Evolutionary conservation across 2,797 vertebrate species (phyloP), one percentile per base, ranked within the genome.

Genomic region (Xenentodon cancila): DNA sequence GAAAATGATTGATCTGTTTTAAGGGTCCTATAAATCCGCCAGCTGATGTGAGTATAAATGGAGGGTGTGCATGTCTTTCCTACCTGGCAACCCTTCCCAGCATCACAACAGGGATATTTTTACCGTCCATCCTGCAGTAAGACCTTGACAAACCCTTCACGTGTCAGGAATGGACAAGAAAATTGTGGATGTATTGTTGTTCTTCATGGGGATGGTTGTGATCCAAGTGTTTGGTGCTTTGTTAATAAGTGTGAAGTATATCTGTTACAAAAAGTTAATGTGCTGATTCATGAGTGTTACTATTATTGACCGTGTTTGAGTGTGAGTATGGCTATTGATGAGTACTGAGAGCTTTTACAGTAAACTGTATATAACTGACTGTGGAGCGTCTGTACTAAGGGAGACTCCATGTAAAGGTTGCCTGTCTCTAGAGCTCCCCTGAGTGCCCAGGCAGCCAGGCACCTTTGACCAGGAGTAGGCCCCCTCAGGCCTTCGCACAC

Each of bases 1-100:
- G 88, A 91, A 92, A 92, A 90, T 88, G 84, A 91, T 89, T 89
- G 90, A 90, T 92, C 89, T 73, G 66, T 82, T 91, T 91, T 90
- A 86, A 89, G 86, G 85, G 82, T 82, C 80, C 68, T 73, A 85
- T 91, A 91, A 91, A 85, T 77, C 90, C 88, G 66, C 73, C 88
- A 88, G 87, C 88, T 89, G 88, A 90, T 88, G 84, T 55, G 81
- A 81, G 85, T 89, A 87, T 89, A 89, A 90, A 89, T 81, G 75
- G 85, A 77, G 70, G 47, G 66, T 81, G 77, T 45, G 60, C 74
- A 68, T 80, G 81, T 88, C 83, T 87, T 81, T 88, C 80, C 87
- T 91, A 92, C 89, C 88, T 91, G 89, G 89, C 89, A 92, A 91
- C 90, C 71, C 82, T 22, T 80, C 71, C 73, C 67, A 34, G 77